Conservation (phyloP, 2,888 invertebrate species). For the Cerceris ruficornis region DNA sequence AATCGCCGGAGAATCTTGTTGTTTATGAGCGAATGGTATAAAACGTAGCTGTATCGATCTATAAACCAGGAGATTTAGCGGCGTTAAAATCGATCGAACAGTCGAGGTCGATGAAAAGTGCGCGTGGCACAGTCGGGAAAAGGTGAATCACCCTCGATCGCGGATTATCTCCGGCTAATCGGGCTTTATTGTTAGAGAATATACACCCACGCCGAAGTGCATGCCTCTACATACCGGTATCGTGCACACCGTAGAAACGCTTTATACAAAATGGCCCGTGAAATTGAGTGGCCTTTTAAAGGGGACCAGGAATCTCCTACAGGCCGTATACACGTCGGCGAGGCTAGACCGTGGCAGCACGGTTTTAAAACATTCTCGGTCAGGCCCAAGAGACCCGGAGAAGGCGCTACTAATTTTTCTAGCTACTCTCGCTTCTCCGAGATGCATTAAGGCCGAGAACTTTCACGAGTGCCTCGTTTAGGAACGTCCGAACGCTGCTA, state of each 20-base stretch:
- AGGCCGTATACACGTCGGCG: neutral
- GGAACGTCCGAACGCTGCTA: conserved; percentile 10
- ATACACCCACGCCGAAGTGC: conserved; percentile 63
- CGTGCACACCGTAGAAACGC: conserved; percentile 41
- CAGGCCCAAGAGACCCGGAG: conserved; percentile 1
- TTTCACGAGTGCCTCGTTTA: conserved; percentile 28
- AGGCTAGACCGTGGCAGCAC: neutral
- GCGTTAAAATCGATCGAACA: neutral
- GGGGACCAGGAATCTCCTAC: conserved; percentile 28
- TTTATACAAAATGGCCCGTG: conserved; percentile 68
- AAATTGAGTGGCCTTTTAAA: conserved; percentile 67
- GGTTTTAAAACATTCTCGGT: neutral
- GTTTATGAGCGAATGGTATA: too few relatives aligned
- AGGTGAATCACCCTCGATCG: conserved; percentile 44
- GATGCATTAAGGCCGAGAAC: conserved; percentile 20
- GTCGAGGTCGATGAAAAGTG: conserved; percentile 20
- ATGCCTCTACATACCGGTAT: conserved; percentile 1
- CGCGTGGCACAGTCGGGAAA: conserved; percentile 3
- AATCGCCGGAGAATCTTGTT: too few relatives aligned
- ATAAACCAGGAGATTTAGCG: neutral
- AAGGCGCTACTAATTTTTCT: conserved; percentile 18
- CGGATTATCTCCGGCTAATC: conserved; percentile 64
- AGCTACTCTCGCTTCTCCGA: neutral
- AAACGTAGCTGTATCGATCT: neutral
- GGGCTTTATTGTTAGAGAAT: conserved; percentile 61